These are phyloP conservation scores for Axis porcinus DNA, from an alignment of 2,113 vertebrate species.

Conservation along the genomic window DNA sequence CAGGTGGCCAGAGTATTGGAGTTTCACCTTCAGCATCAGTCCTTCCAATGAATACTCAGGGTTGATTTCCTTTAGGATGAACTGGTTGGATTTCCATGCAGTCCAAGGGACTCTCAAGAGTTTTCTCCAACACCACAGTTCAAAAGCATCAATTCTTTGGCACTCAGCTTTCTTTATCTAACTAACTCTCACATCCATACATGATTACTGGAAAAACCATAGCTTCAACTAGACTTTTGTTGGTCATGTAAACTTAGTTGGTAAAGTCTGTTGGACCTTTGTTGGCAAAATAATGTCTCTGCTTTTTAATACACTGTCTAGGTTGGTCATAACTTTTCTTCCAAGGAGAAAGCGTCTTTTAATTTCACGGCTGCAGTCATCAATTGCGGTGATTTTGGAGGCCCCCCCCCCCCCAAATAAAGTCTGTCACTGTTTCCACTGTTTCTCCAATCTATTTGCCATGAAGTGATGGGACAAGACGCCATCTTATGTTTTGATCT, in stretches of 20 bases:
- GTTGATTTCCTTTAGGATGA: not conserved
- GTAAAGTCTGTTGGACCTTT: not conserved
- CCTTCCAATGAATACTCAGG: not conserved
- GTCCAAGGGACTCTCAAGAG: not conserved
- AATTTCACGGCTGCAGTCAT: not conserved
- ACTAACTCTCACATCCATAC: not conserved
- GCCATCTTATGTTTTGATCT: not conserved
- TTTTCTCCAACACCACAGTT: not conserved
- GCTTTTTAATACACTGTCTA: not conserved
- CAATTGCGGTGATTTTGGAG: not conserved
- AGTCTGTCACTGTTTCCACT: not conserved
- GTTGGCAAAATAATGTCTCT: not conserved
- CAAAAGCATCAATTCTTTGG: not conserved
- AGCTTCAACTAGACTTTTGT: not conserved
- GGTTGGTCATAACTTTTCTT: not conserved
- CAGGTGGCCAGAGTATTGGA: not conserved
- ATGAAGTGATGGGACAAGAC: not conserved
- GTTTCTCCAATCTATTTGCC: not conserved
- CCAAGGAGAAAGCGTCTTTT: not conserved
- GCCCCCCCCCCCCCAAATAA: accelerated
- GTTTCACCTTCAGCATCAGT: not conserved
- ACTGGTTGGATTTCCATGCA: not conserved
- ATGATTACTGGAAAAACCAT: not conserved
- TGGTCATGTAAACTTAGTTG: not conserved
- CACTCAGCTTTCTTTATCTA: not conserved